Conservation (phyloP, 2,113 vertebrate species). For the Seriola dumerili region DNA sequence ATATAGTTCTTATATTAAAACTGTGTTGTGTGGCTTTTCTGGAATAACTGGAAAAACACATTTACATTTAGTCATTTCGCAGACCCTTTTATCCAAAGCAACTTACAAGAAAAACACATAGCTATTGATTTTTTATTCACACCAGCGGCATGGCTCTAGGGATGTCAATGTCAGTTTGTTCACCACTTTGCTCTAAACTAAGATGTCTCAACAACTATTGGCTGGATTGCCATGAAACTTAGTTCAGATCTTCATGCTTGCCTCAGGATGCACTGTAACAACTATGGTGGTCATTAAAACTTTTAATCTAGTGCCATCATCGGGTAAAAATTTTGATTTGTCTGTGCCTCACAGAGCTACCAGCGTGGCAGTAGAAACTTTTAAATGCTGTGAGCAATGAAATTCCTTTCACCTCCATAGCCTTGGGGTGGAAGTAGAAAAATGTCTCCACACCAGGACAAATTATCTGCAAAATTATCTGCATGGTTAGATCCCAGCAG, state of each 20-base stretch:
- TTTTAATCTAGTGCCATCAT: background rate
- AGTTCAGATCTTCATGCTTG: background rate
- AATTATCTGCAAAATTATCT: constrained; percentile 9
- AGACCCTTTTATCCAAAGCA: too few species aligned
- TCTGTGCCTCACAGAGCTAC: background rate
- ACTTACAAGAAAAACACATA: background rate
- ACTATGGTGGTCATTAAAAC: background rate
- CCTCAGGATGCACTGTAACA: background rate
- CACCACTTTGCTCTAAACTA: background rate
- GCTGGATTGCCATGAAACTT: background rate
- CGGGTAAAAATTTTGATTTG: background rate
- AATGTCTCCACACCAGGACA: background rate
- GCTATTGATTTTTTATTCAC: background rate
- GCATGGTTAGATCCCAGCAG: background rate
- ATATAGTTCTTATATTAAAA: background rate
- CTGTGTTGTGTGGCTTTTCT: background rate
- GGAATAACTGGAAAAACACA: background rate
- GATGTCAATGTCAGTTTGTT: background rate
- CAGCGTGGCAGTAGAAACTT: background rate
- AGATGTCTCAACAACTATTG: background rate
- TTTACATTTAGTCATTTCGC: background rate
- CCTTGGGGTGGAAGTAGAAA: background rate
- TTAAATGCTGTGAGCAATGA: background rate
- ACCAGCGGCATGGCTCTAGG: background rate
- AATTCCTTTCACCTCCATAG: background rate